Base-by-base conservation (phyloP, 2,888 invertebrate genomes). In the Idaea straminata region DNA sequence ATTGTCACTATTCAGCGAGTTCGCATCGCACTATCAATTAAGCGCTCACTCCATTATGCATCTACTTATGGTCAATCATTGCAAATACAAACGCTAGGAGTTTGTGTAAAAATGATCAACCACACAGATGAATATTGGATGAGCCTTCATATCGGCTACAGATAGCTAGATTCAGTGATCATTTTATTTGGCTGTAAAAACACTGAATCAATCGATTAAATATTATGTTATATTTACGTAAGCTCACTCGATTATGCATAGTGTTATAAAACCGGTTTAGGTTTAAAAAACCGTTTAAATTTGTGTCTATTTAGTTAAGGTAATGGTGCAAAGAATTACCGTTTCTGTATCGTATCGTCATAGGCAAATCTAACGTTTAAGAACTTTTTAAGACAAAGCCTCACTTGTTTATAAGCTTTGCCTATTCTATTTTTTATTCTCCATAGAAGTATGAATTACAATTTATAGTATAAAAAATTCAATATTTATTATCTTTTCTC, bases 401-500 rank as follows among this genome's bases (percentile, higher is more conserved):
- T 69, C 66, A 69, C 67, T 71, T 69, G 64, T 72, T 68, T 75
- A 68, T 67, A 70, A 72, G 71, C 73, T 74, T 74, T 77, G 72
- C 75, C 72, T 69, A 66, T 67, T 69, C 72, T 69, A 66, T 67
- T 69, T 60, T 68, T 64, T 65, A 57, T 73, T 67, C 64, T 67
- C 69, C 73, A 72, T 77, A 73, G 70, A 66, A 69, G 68, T 74
- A 71, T 64, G 66, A 63, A 70, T 65, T 74, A 69, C 71, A 70
- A 73, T 76, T 74, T 73, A 71, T 74, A 70, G 69, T 69, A 74
- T 78, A 79, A 69, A 78, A 77, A 77, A 76, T 79, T 74, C 74
- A 75, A 77, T 82, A 82, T 84, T 83, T 82, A 84, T 83, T 85
- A 83, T 85, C 78, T 83, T 84, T 82, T 86, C 84, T 89, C 89